Base-by-base conservation (phyloP, 2,113 vertebrate genomes). In the Megaleporinus macrocephalus region DNA sequence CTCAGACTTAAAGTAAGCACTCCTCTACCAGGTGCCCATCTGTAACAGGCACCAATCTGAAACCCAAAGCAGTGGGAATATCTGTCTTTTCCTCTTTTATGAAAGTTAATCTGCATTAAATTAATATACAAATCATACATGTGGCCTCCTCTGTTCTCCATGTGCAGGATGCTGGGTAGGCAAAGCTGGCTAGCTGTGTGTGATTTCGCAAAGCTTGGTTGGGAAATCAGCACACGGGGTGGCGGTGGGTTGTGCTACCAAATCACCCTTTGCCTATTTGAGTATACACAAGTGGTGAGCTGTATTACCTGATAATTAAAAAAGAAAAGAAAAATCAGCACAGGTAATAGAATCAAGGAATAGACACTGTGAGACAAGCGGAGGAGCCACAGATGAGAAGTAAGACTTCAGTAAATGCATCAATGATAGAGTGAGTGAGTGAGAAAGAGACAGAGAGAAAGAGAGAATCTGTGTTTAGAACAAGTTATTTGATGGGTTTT, bases 211-310 rank as follows among this genome's bases (percentile, higher is more conserved):
- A 83, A 63, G 12, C 71, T 63, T 11, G 77, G 44, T 61, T 41
- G 49, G 83, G 57, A 88, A 88, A 84, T 86, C 75, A 89, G 75
- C 68, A 85, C 85, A 41, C n/a, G n/a, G n/a, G n/a, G n/a, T n/a
- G n/a, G n/a, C n/a, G n/a, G n/a, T n/a, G n/a, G n/a, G n/a, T n/a
- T n/a, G n/a, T n/a, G n/a, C n/a, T n/a, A n/a, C n/a, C n/a, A n/a
- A n/a, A n/a, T n/a, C n/a, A n/a, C n/a, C n/a, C n/a, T n/a, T n/a
- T n/a, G n/a, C n/a, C n/a, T n/a, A n/a, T n/a, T n/a, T n/a, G n/a
- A n/a, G n/a, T n/a, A n/a, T n/a, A n/a, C n/a, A n/a, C n/a, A n/a
- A n/a, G n/a, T n/a, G n/a, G n/a, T n/a, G n/a, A n/a, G n/a, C n/a
- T n/a, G n/a, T n/a, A n/a, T n/a, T n/a, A n/a, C n/a, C n/a, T n/a